Conservation (phyloP, 1,140 invertebrate species). For the Zaprionus ornatus region DNA sequence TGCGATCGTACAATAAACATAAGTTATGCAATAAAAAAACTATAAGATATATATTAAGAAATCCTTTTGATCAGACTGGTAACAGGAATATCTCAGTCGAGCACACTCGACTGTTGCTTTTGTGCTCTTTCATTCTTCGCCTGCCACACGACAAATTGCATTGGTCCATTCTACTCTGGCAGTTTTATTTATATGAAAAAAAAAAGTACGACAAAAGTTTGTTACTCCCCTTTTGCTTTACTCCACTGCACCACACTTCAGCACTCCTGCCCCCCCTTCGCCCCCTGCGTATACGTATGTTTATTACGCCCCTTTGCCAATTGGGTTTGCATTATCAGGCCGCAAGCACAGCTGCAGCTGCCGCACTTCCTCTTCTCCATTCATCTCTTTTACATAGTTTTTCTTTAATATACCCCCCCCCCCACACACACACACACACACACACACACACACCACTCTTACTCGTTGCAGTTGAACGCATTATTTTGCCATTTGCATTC, state of each 20-base stretch:
- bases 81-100: no score
- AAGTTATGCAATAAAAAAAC: no score
- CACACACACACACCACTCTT: not conserved
- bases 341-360: not conserved
- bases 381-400: not conserved
- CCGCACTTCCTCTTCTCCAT: not conserved
- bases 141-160: conserved; percentile 2
- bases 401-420: not conserved
- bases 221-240: no score
- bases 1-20: no score
- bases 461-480: conserved; percentile 15
- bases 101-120: not conserved
- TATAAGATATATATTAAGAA: no score
- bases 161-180: not conserved
- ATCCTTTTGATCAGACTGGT: no score
- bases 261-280: no score
- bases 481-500: conserved; percentile 42
- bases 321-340: conserved; percentile 12
- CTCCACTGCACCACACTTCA: not conserved
- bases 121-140: not conserved
- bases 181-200: not conserved
- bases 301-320: not conserved
- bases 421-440: not conserved
- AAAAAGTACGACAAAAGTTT: no score
- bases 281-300: not conserved